Conservation (phyloP, 2,797 vertebrate genomes). For the Typhlichthys subterraneus region DNA sequence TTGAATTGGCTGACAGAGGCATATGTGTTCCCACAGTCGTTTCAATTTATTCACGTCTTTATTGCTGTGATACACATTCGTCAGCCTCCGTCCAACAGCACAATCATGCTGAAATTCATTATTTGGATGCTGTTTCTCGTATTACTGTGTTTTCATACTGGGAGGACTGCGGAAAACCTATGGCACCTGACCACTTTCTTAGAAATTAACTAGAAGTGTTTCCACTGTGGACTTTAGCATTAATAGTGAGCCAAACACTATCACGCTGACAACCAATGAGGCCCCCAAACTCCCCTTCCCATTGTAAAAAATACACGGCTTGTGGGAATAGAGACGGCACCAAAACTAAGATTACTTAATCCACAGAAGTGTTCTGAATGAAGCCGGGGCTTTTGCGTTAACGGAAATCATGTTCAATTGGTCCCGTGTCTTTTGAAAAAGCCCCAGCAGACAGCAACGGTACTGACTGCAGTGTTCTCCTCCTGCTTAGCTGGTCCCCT, state of each 20-base stretch:
- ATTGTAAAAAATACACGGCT: slow-evolving; percentile 23
- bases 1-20: slow-evolving; percentile 34
- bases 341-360: slow-evolving; percentile 51
- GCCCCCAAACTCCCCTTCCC: background rate
- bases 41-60: slow-evolving; percentile 28
- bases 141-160: slow-evolving; percentile 7
- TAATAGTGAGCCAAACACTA: slow-evolving; percentile 27
- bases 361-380: slow-evolving; percentile 45
- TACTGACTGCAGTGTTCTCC: slow-evolving; percentile 21
- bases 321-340: slow-evolving; percentile 45
- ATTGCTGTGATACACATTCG: slow-evolving; percentile 6
- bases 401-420: slow-evolving; percentile 43
- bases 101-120: slow-evolving; percentile 1
- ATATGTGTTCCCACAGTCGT: slow-evolving; percentile 9
- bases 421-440: slow-evolving; percentile 33
- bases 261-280: slow-evolving; percentile 16
- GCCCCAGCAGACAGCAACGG: slow-evolving; percentile 27
- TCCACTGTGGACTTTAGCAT: slow-evolving; percentile 12
- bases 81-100: background rate
- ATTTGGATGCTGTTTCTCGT: slow-evolving; percentile 9
- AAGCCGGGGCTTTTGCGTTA: slow-evolving; percentile 46
- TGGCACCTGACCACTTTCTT: slow-evolving; percentile 27
- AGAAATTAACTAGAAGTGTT: slow-evolving; percentile 45
- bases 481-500: slow-evolving; percentile 19
- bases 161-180: background rate